Conservation (phyloP, 2,797 vertebrate species). For the Tachyglossus aculeatus region DNA sequence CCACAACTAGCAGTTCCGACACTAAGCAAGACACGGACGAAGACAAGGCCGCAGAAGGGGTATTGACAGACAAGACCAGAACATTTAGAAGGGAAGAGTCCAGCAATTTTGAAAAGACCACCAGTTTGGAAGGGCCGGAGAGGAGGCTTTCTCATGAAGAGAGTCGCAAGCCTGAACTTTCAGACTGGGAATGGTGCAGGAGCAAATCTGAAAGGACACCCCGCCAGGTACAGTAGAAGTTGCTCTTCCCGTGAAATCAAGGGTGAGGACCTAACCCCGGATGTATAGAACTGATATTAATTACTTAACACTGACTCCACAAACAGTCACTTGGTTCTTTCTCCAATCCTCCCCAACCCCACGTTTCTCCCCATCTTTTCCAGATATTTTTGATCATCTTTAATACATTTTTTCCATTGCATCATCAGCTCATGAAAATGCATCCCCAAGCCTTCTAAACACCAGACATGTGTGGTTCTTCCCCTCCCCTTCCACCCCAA, state of each 20-base stretch:
- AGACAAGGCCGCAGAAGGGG: conserved; percentile 32
- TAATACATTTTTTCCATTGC: too few species aligned
- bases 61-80: conserved; percentile 50
- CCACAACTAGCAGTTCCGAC: conserved; percentile 45
- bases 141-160: conserved; percentile 88
- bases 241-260: conserved; percentile 21
- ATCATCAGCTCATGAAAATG: too few species aligned
- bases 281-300: too few species aligned
- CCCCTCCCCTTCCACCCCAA: too few species aligned
- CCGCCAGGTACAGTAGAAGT: conserved; percentile 84
- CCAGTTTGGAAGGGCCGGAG: conserved; percentile 80
- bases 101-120: conserved; percentile 62
- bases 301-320: too few species aligned
- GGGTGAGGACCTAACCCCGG: too few species aligned
- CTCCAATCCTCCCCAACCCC: too few species aligned
- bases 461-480: too few species aligned
- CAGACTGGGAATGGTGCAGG: conserved; percentile 97
- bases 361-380: too few species aligned
- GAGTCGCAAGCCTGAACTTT: conserved; percentile 83
- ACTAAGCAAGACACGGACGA: conserved; percentile 34
- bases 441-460: too few species aligned
- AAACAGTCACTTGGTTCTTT: too few species aligned
- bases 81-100: conserved; percentile 63
- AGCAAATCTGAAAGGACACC: conserved; percentile 95
- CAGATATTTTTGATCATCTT: too few species aligned